Base-by-base conservation (phyloP, 2,888 invertebrate species). In the Lasioglossum calceatum region DNA sequence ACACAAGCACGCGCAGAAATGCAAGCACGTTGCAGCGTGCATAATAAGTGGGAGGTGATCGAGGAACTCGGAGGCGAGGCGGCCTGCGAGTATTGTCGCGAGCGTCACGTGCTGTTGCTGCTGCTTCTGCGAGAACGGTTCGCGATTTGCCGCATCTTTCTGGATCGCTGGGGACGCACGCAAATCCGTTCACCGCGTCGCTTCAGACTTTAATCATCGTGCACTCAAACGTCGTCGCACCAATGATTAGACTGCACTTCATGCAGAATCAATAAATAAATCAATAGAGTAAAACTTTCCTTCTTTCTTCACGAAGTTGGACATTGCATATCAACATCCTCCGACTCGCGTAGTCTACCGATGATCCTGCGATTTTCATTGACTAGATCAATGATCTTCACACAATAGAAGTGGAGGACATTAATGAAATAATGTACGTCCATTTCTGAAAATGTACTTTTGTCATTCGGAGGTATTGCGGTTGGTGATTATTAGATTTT, bases 1-100 rank as follows among this genome's bases (percentile, higher is more conserved):
- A 75, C 47, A 85, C 71, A 79, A 74, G 71, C 50, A 50, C 78
- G 72, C 78, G 76, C 79, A 79, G 70, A 81, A 81, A 84, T 76
- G 77, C 79, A 75, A 67, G 77, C 77, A 61, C 85, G 67, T 73
- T 42, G 72, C 85, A 50, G 42, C 23, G 42, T 54, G 76, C 79
- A 84, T 84, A 81, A 77, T 75, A 80, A 77, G 74, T 27, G 77
- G 54, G 42, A 47, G 67, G 71, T 58, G 70, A 44, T 58, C 64
- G 79, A 84, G 67, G 77, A 81, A 80, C 64, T 72, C 27, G 74
- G 54, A 67, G 36, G 19, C 67, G 50, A 77, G 79, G 47, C 67
- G 72, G 61, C 32, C 77, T 23, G 58, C 71, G 44, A 67, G 82
- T 64, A 84, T 81, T 81, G 77, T 84, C 81, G 61, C 73, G 61